Percentiles rank a stretch among this genome's conserved stretches.
Conservation (phyloP, 2,888 invertebrate genomes). For the Drosophila nigricruria region DNA sequence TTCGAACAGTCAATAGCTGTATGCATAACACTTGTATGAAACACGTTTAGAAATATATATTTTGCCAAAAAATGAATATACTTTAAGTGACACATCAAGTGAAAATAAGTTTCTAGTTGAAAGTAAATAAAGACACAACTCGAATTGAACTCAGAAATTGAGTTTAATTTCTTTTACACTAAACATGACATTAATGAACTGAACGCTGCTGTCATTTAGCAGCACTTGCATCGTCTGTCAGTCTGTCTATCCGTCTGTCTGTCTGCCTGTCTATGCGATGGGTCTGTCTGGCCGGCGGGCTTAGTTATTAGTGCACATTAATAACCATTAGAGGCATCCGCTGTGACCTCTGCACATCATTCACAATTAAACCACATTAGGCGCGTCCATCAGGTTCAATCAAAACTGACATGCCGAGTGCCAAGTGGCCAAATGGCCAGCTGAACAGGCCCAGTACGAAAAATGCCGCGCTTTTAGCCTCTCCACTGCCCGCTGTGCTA, state of each 20-base stretch:
- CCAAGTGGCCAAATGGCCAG: constrained; percentile 48
- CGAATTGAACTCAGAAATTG: background rate
- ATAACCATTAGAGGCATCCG: constrained; percentile 58
- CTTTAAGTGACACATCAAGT: background rate
- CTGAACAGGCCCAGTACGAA: constrained; percentile 28
- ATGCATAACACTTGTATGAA: background rate
- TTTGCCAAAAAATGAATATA: background rate
- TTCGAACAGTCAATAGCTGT: constrained; percentile 1
- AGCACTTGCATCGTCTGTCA: no score
- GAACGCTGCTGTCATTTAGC: constrained; percentile 18
- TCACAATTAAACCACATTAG: constrained; percentile 77
- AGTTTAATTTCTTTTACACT: constrained; percentile 1
- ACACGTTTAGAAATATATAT: background rate
- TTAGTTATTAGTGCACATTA: constrained; percentile 59
- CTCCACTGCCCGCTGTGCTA: constrained; percentile 31
- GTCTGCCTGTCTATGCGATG: background rate
- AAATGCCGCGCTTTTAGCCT: constrained; percentile 35
- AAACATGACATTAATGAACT: constrained; percentile 26
- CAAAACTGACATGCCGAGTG: constrained; percentile 72
- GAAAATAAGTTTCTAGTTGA: background rate
- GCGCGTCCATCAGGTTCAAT: constrained; percentile 74
- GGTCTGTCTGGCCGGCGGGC: constrained; percentile 9
- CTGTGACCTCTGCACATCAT: constrained; percentile 60
- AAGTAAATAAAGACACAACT: background rate
- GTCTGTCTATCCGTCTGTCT: no score